A percentile compares a stretch with the other conserved stretches of the same genome.
Conservation (phyloP, 2,113 vertebrate species). For the Pelusios castaneus region DNA sequence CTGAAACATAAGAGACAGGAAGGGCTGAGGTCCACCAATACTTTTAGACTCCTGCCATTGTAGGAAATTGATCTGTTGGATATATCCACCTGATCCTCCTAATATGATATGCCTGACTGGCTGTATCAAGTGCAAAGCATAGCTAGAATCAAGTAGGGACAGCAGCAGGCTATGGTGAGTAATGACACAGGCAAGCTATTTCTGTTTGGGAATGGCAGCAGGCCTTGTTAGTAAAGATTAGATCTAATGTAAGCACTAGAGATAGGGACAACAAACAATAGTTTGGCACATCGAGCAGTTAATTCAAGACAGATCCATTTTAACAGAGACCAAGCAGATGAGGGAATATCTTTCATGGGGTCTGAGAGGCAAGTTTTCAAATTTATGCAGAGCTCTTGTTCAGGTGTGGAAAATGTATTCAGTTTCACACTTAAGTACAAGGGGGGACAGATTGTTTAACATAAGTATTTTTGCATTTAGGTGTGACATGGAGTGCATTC, state of each 20-base stretch:
- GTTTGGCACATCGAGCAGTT: not conserved
- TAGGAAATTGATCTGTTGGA: not conserved
- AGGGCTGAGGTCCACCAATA: not conserved
- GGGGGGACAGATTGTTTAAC: no score
- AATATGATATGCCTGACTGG: not conserved
- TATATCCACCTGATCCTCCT: not conserved
- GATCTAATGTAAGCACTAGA: not conserved
- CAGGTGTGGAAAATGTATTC: no score
- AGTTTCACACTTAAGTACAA: no score
- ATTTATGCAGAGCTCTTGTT: no score
- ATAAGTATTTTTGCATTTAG: no score
- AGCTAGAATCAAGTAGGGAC: not conserved
- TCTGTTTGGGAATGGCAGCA: not conserved
- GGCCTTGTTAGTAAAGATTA: not conserved
- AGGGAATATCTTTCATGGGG: no score
- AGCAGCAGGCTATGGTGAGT: not conserved
- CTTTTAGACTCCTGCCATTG: not conserved
- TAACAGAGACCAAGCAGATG: no score
- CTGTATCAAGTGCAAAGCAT: not conserved
- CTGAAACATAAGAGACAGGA: not conserved
- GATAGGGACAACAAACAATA: not conserved
- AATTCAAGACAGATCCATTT: not conserved
- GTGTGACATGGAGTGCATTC: no score
- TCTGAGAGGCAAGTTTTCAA: no score
- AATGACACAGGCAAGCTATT: not conserved